These are phyloP conservation scores for Azorinus chamasolen DNA, from an alignment of 2,888 invertebrate species.

Conservation along the genomic window DNA sequence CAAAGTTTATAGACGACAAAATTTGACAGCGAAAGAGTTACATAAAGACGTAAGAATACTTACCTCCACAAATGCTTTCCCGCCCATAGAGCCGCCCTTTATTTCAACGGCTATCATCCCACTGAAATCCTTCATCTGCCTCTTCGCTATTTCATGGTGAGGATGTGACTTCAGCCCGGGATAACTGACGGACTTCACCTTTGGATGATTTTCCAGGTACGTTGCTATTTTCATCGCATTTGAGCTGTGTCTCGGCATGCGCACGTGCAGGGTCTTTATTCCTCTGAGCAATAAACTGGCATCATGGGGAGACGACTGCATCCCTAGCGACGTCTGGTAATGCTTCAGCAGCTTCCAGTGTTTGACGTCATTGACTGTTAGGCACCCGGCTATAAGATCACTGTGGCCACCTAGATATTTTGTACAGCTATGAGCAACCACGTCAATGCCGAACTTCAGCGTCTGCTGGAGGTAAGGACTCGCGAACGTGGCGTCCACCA, in stretches of 20 bases:
- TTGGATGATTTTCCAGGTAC: constrained; percentile 93
- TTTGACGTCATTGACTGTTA: constrained; percentile 77
- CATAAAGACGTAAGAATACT: no score
- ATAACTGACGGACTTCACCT: constrained; percentile 91
- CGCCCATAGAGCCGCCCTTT: constrained; percentile 91
- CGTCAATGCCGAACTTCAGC: constrained; percentile 84
- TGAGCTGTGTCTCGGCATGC: constrained; percentile 96
- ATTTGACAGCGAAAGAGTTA: no score
- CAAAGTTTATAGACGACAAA: no score
- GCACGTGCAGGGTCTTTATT: constrained; percentile 95
- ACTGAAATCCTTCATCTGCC: constrained; percentile 94
- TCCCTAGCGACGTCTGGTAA: constrained; percentile 76
- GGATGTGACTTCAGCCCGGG: constrained; percentile 88
- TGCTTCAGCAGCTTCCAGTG: constrained; percentile 79
- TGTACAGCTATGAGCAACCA: constrained; percentile 85
- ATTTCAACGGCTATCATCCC: constrained; percentile 97
- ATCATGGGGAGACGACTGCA: constrained; percentile 76
- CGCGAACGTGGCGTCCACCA: constrained; percentile 86
- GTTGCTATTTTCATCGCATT: constrained; percentile 93
- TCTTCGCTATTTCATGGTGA: constrained; percentile 87
- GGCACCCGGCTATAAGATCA: constrained; percentile 85
- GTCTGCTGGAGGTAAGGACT: constrained; percentile 83
- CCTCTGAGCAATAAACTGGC: constrained; percentile 88
- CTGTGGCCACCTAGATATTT: constrained; percentile 87
- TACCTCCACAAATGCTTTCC: constrained; percentile 89